Base-by-base conservation (phyloP, 2,113 vertebrate genomes). In the Psammodynastes pulverulentus region DNA sequence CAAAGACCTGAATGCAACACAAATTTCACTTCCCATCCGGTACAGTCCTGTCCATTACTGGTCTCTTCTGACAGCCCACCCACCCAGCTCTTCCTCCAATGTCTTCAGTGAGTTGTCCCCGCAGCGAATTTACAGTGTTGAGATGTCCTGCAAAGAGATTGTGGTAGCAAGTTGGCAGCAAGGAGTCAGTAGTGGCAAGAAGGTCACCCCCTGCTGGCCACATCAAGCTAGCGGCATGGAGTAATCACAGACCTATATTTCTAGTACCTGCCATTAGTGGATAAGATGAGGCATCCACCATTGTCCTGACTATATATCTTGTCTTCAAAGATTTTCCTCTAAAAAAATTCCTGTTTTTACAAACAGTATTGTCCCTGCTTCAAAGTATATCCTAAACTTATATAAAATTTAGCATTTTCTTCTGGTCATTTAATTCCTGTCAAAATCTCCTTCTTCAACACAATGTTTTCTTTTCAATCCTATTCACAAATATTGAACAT, bases 141-240 rank as follows among this genome's bases (percentile, higher is more conserved):
- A 62, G 56, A 29, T 29, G 56, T 62, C 3, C 56, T 62, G 56
- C 56, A 62, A 62, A 62, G 4, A 62, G 9, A 62, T 62, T 3
- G 56, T 58, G 56, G 26, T 0, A 1, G 1, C 12, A 0, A 62
- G 26, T 62, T 10, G 26, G 9, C 24, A 58, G 9, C 56, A 29
- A 9, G 9, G 9, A 62, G 26, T 4, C 24, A 12, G 56, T 0
- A 1, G 1, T 58, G 9, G 56, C 1, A 26, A 62, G 56, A 62
- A 62, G 24, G 9, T 3, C 4, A 9, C 26, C 26, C 9, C 26
- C 3, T 29, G 1, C 1, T 12, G 3, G 9, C 56, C 3, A 0
- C 1, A 9, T 58, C 24, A 0, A 58, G 24, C 56, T 58, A 3
- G 23, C 3, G 3, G 53, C 21, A 2, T 54, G 19, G 3, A 56